Percentiles rank a stretch among this genome's conserved stretches.
phyloP scores from a whole-genome alignment of 2,113 vertebrate genomes.

The Meleagris gallopavo region DNA sequence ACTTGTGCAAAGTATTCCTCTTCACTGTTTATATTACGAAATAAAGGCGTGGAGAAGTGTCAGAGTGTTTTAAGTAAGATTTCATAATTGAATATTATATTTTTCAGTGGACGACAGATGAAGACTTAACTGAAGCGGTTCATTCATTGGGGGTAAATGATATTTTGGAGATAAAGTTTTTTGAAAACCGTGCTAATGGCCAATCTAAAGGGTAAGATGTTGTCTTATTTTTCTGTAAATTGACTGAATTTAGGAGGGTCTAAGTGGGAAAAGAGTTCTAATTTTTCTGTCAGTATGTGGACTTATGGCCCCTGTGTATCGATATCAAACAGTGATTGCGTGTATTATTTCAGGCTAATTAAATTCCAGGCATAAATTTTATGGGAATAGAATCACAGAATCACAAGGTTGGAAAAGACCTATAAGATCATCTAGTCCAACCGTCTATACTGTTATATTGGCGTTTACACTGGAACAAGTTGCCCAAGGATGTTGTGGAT shows the following conservation, averaged over 20 bases:
- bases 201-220: slow-evolving; percentile 95
- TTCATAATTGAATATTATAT: slow-evolving; percentile 61
- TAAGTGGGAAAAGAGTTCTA: neutral
- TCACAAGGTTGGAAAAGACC: too few relatives aligned
- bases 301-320: neutral
- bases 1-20: neutral
- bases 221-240: neutral
- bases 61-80: neutral
- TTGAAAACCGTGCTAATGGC: slow-evolving; percentile 98
- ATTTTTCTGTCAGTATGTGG: neutral
- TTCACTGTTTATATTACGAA: neutral
- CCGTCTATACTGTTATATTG: too few relatives aligned
- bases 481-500: too few relatives aligned
- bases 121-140: slow-evolving; percentile 97
- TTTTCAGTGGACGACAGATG: slow-evolving; percentile 98
- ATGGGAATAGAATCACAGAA: too few relatives aligned
- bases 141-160: slow-evolving; percentile 95
- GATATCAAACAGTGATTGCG: neutral
- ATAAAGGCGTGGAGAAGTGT: neutral
- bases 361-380: neutral
- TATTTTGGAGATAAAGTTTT: slow-evolving; percentile 99
- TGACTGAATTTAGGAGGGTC: neutral
- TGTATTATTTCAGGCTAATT: neutral
- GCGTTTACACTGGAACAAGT: neutral
- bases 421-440: too few relatives aligned